Base-by-base conservation (phyloP, 53 echinoderm and acorn worm genomes). In the Crossaster papposus region DNA sequence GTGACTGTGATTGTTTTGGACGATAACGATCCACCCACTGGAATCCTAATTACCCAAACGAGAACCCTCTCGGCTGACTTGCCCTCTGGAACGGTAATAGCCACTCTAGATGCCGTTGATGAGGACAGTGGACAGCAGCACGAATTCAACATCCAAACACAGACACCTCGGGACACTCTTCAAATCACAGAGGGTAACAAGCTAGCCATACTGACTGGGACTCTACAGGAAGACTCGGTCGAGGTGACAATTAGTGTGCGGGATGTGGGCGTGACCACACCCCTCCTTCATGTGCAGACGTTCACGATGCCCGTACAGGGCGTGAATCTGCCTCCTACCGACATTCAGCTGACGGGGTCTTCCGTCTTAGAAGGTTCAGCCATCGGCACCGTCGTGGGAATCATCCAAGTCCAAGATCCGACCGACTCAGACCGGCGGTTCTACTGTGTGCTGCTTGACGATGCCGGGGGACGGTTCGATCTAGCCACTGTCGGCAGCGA, bases 1-100 rank as follows among this genome's bases (percentile, higher is more conserved):
- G 80, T 93, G 5, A 65, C 53, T n/a, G 85, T 93, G 32, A 30
- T 64, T 20, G 90, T 93, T 30, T 44, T 86, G 72, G 52, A 93
- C 38, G 38, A 70, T 20, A 93, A 93, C 30, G 93, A 93, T 85
- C 79, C 90, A 18, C 93, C 93, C 65, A 93, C 90, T 44, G 85
- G 79, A 24, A 86, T 93, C n/a, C 2, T 80, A 74, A 71, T 90
- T 64, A 51, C 86, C 28, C 36, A 71, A 76, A 85, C 37, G 2
- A 72, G 70, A 2, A 73, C 70, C 9, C 54, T 93, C 32, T 38
- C 65, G 34, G 90, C 90, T 72, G 85, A 86, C 63, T 70, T 73
- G 12, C 54, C 80, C 30, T 30, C 85, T 32, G 80, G 62, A 34
- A 93, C 77, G 11, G 55, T 79, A 70, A 90, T 93, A 85, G 85